Conservation (phyloP, 2,113 vertebrate species). For the Merops nubicus region DNA sequence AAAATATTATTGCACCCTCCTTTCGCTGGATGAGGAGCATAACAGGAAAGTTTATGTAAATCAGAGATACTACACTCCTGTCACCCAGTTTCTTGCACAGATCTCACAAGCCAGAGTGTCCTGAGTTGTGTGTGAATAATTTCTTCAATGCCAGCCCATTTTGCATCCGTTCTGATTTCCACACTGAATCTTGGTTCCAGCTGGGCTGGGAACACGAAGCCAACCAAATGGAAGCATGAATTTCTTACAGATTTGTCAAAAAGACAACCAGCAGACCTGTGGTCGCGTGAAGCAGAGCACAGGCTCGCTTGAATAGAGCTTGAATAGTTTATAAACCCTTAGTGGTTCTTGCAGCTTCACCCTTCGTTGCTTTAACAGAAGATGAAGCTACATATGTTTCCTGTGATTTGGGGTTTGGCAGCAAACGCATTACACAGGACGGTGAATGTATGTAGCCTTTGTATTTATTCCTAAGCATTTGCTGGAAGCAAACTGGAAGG, state of each 20-base stretch:
- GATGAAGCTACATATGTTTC: not conserved
- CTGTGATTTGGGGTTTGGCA: slow-evolving; percentile 36
- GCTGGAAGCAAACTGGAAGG: not conserved
- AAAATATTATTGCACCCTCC: not conserved
- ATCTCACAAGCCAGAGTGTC: not conserved
- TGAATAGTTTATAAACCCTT: not conserved
- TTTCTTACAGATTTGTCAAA: not conserved
- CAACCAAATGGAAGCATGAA: not conserved
- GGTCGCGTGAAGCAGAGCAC: not conserved
- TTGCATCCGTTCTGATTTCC: not conserved
- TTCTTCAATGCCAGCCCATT: not conserved
- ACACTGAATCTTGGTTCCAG: not conserved
- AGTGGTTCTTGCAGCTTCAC: not conserved
- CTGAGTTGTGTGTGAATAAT: not conserved
- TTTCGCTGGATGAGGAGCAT: not conserved
- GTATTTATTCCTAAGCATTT: not conserved
- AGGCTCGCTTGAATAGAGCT: not conserved
- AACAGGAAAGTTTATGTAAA: not conserved
- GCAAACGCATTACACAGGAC: not conserved
- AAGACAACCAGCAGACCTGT: not conserved
- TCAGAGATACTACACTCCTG: not conserved
- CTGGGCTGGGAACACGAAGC: not conserved
- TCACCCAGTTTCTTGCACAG: not conserved
- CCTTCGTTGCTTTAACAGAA: not conserved
- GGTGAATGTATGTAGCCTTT: not conserved